A percentile compares a stretch with the other conserved stretches of the same genome.
Evolutionary conservation across 2,797 vertebrate genomes (phyloP).

Genomic region (Poecile montanus): DNA sequence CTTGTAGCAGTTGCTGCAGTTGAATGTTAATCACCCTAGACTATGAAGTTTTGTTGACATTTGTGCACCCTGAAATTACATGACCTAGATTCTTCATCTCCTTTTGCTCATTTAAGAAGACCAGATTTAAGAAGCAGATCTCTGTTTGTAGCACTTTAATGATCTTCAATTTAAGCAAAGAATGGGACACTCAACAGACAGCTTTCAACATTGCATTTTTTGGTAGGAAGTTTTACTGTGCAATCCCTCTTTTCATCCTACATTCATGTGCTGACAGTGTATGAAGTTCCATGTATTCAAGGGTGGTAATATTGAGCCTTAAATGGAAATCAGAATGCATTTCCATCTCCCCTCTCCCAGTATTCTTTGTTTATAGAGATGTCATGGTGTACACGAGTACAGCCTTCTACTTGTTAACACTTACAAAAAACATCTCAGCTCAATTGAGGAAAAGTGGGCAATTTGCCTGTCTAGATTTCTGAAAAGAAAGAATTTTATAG

Average conservation of each 20-base stretch:
- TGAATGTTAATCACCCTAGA: conserved; percentile 18
- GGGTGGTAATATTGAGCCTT: background rate
- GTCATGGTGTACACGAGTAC: background rate
- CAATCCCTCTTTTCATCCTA: background rate
- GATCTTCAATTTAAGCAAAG: background rate
- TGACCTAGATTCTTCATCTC: background rate
- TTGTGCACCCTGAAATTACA: conserved; percentile 2
- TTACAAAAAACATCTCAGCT: conserved; percentile 4
- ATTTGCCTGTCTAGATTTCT: conserved; percentile 27
- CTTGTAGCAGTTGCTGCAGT: background rate
- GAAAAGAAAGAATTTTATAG: background rate
- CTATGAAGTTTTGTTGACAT: conserved; percentile 16
- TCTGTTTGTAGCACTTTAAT: background rate
- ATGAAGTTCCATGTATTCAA: background rate
- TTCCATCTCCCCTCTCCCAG: background rate
- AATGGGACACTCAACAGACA: background rate
- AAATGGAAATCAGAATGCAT: background rate
- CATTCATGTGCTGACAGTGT: background rate
- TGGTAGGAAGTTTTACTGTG: background rate
- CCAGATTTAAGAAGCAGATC: background rate
- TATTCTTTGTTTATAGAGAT: background rate
- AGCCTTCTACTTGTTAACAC: background rate
- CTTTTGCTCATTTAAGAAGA: background rate
- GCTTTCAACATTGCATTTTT: background rate
- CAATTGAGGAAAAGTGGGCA: conserved; percentile 3